phyloP scores from a whole-genome alignment of 2,113 vertebrate genomes.

The Microcebus lehilahytsara region DNA sequence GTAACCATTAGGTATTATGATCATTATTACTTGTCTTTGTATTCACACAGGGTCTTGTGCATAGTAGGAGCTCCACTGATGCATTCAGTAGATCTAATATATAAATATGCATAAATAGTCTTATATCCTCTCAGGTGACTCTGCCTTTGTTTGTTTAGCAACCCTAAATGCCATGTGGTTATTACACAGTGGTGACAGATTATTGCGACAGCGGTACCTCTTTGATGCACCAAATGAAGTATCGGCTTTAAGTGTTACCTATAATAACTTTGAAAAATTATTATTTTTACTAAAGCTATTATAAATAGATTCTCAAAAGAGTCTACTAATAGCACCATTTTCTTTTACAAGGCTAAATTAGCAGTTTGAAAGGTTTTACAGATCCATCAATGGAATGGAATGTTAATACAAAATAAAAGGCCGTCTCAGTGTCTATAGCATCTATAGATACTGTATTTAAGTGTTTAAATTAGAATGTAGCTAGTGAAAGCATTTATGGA shows the following conservation, averaged over 20 bases:
- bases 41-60: neutral
- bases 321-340: conserved; percentile 69
- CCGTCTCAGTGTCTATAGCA: conserved; percentile 71
- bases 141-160: neutral
- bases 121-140: neutral
- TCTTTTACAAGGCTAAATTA: conserved; percentile 74
- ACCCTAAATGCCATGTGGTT: neutral
- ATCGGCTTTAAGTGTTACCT: conserved; percentile 58
- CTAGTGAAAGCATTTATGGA: conserved; percentile 73
- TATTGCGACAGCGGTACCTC: conserved; percentile 25
- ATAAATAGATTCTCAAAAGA: conserved; percentile 66
- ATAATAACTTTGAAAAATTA: conserved; percentile 70
- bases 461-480: conserved; percentile 72
- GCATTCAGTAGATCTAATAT: neutral
- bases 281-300: conserved; percentile 72
- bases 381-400: conserved; percentile 72
- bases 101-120: neutral
- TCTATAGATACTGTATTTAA: conserved; percentile 76
- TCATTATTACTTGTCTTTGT: neutral
- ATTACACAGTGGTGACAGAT: neutral
- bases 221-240: conserved; percentile 60
- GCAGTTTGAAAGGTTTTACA: conserved; percentile 77
- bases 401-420: conserved; percentile 48
- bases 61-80: neutral
- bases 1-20: neutral